Evolutionary conservation across 2,113 vertebrate genomes (phyloP), one percentile per base, ranked within the genome.

Genomic region (Steatornis caripensis): DNA sequence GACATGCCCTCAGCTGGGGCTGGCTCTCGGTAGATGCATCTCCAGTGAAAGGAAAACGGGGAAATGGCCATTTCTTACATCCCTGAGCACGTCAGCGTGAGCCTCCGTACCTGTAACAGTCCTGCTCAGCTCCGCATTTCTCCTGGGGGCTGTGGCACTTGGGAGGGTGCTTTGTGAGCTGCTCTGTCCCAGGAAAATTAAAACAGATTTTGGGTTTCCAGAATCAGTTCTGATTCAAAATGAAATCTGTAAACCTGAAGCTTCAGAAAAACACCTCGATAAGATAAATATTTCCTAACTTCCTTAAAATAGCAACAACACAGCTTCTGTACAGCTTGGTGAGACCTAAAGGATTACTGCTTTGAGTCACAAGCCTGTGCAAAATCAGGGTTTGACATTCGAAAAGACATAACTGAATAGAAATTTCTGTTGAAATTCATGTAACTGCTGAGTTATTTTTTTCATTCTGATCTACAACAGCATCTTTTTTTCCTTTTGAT

Each of bases 101-200:
- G 41, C 14, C 27, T 55, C 26, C 1, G 1, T 27, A 68, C 55
- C 61, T 5, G 1, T 43, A n/a, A 53, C 2, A 5, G 49, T 61
- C 57, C n/a, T 57, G 16, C 34, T 41, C 6, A 1, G n/a, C 16
- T 74, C 53, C 18, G 11, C 9, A 1, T 65, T 16, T 71, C 10
- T 70, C 21, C 30, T 3, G 1, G 3, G 13, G n/a, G 19, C 9
- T 41, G 17, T 8, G 6, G 46, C 5, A 4, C 30, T 79, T 26
- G 21, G 19, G 45, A 19, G 11, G 18, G 13, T 82, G 65, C 49
- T 76, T 36, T 4, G 5, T 6, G 8, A n/a, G 24, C 12, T 8
- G 4, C 48, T 69, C 22, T 64, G 15, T 29, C 45, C 15, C 4
- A 1, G 11, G 21, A 22, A 14, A 30, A 12, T 49, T n/a, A 5